Evolutionary conservation across 2,888 invertebrate genomes (phyloP), one percentile per base, ranked within the genome.

Genomic region (Sarcophaga subvicina): DNA sequence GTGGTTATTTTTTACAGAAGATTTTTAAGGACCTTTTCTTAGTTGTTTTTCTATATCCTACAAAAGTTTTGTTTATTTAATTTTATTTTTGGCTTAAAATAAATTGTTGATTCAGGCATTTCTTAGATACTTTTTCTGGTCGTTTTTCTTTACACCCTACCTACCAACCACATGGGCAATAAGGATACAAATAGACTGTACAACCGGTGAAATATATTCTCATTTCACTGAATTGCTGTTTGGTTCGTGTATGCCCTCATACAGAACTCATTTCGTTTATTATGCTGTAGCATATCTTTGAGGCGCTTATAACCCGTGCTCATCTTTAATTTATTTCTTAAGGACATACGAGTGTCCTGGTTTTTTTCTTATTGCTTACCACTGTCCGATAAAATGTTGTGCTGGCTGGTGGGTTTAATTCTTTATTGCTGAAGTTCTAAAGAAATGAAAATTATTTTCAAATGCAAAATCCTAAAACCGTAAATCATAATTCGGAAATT

Each of bases 61-160:
- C 37, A 79, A 70, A 78, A 49, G 62, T 79, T 70, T 79, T 79
- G 63, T 63, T 79, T 70, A 63, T 70, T 60, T 12, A 20, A 10
- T 67, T 73, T 67, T n/a, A 67, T 80, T 79, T 66, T 20, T 10
- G 37, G 25, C 10, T 20, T 10, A 62, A 80, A 83, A 72, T 47
- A 37, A 86, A 80, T 77, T 83, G 83, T 86, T 83, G 76, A 83
- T 69, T 83, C 83, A 86, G 83, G 76, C 75, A 83, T 86, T 86
- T 22, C 14, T 62, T 62, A 11, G 12, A 22, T 11, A n/a, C 10
- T 62, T 10, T 81, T 20, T 49, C 20, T 62, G 22, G 12, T 69
- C 54, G 62, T 54, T 17, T 22, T 25, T 2, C n/a, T n/a, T 62
- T 5, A 20, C 37, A 37, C 37, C 37, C 37, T 37, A 37, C 37